Evolutionary conservation across 2,888 invertebrate genomes (phyloP).

Genomic region (Criorhina ranunculi): DNA sequence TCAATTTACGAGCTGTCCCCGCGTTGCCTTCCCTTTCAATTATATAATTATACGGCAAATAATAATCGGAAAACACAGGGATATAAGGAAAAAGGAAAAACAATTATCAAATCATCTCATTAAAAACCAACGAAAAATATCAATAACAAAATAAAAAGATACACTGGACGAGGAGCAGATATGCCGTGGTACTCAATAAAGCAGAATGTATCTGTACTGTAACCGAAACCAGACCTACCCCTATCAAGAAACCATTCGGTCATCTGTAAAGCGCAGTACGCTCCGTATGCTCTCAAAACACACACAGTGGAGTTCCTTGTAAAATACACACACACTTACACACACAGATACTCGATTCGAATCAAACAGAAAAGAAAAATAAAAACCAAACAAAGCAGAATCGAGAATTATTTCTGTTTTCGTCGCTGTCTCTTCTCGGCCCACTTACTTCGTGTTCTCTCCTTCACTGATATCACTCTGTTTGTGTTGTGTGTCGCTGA

Average conservation of each 20-base stretch:
- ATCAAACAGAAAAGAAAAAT: conserved; percentile 5
- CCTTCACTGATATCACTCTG: neutral
- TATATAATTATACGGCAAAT: conserved; percentile 17
- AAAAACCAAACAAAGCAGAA: conserved; percentile 3
- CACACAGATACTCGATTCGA: conserved; percentile 10
- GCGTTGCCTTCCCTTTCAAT: neutral
- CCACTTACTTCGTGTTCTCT: conserved; percentile 10
- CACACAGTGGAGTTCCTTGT: neutral
- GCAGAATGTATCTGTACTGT: conserved; percentile 38
- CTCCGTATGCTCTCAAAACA: neutral
- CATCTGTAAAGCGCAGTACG: conserved; percentile 33
- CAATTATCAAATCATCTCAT: conserved; percentile 21
- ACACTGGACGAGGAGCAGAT: neutral
- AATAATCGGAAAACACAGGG: conserved; percentile 12
- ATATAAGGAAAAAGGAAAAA: neutral
- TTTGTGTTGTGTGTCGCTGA: neutral
- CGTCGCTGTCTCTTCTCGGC: conserved; percentile 13
- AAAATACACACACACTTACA: neutral
- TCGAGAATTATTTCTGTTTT: conserved; percentile 28
- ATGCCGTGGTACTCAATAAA: conserved; percentile 17
- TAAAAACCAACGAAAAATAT: conserved; percentile 12
- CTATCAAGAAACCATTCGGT: conserved; percentile 58
- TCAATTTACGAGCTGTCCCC: conserved; percentile 18
- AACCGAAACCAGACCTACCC: conserved; percentile 61
- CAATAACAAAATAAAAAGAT: conserved; percentile 9